Evolutionary conservation across 2,113 vertebrate genomes (phyloP), one percentile per base, ranked within the genome.

Genomic region (Galbula dea): DNA sequence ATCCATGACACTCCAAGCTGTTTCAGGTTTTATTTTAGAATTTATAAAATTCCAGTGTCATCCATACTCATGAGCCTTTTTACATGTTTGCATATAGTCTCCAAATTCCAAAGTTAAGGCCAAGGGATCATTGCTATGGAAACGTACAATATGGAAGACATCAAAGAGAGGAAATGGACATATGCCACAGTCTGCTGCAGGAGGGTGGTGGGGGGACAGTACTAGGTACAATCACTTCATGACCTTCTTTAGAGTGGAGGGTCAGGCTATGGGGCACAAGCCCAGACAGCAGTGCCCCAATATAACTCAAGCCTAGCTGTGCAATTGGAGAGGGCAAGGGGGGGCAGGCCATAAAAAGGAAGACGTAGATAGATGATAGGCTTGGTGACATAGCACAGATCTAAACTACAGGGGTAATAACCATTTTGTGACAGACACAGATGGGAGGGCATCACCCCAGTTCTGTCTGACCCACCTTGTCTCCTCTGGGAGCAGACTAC

Each of bases 21-120:
- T 97, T 97, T 96, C 51, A 96, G 97, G 94, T 96, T 99, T 98
- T 99, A 98, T 97, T 98, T 99, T 98, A 98, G 98, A 99, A 98
- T 98, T 98, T 98, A 98, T 99, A 98, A 98, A 98, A 99, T 98
- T 99, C 99, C 99, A 99, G 98, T 98, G 98, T 99, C 98, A 98
- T 98, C 99, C 98, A 97, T 94, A 96, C 92, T 98, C 97, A 98
- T 93, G 96, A 98, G 97, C 97, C 97, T 98, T 98, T 98, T 96
- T 96, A 98, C 97, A 98, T 94, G 97, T 98, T 98, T 98, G 99
- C 99, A 99, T 98, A 99, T 98, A 98, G 98, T 98, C 98, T 98
- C 98, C 98, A 96, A 98, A 97, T 98, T 98, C 98, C 98, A 98
- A 97, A 98, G 97, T 98, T 99, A 99, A 99, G 99, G 99, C 99